phyloP scores from a whole-genome alignment of 2,888 invertebrate species.

The Drosophila peninsularis region DNA sequence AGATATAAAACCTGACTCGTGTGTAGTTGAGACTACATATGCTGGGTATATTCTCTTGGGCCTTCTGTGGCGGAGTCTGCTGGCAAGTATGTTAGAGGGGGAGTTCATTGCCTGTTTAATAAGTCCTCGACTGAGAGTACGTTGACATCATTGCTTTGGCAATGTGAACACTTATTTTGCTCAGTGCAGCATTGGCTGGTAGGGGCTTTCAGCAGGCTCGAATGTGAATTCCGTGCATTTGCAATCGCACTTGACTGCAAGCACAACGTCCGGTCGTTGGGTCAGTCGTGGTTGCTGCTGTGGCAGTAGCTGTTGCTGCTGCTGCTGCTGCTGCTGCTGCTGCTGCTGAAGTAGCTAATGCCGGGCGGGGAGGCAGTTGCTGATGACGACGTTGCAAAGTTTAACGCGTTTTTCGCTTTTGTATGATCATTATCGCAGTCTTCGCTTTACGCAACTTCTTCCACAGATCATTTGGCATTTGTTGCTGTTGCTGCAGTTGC shows the following conservation, averaged over 20 bases:
- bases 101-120: too few species aligned
- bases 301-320: constrained; percentile 19
- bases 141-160: too few species aligned
- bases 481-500: constrained; percentile 38
- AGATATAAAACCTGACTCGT: too few species aligned
- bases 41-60: too few species aligned
- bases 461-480: constrained; percentile 65
- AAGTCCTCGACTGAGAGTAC: too few species aligned
- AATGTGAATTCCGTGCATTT: constrained; percentile 81
- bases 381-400: constrained; percentile 78
- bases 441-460: constrained; percentile 73
- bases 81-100: too few species aligned
- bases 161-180: not conserved
- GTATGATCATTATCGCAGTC: constrained; percentile 79
- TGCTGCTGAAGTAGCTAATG: constrained; percentile 18
- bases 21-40: too few species aligned
- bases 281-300: constrained; percentile 41
- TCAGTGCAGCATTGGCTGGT: constrained; percentile 12
- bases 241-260: constrained; percentile 77
- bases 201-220: constrained; percentile 40
- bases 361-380: constrained; percentile 42
- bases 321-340: constrained; percentile 23
- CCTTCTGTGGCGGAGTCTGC: too few species aligned
- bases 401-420: constrained; percentile 78
- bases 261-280: constrained; percentile 70